These are phyloP conservation scores for Anabas testudineus DNA, from an alignment of 2,797 vertebrate genomes.

Conservation along the genomic window DNA sequence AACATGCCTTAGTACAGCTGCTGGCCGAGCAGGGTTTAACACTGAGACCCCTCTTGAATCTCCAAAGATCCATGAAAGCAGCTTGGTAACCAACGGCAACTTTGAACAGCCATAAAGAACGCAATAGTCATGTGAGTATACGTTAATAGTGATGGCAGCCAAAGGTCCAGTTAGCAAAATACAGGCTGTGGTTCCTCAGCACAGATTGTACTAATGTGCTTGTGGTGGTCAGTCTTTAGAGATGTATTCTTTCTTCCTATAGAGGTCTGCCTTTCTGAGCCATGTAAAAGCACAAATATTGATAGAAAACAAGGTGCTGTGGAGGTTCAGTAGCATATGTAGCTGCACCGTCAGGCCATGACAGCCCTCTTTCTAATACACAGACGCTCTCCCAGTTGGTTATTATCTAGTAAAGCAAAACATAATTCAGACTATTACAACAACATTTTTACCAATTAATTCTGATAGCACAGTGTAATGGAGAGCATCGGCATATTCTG, in stretches of 20 bases:
- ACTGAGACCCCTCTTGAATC: slow-evolving; percentile 49
- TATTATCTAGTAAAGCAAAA: slow-evolving; percentile 22
- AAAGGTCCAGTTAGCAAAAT: slow-evolving; percentile 55
- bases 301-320: slow-evolving; percentile 18
- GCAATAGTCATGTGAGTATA: slow-evolving; percentile 46
- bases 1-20: slow-evolving; percentile 43
- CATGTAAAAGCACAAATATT: slow-evolving; percentile 28
- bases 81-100: slow-evolving; percentile 59
- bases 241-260: slow-evolving; percentile 17
- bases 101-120: slow-evolving; percentile 33
- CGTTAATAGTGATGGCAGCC: slow-evolving; percentile 27
- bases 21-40: slow-evolving; percentile 59
- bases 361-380: slow-evolving; percentile 2
- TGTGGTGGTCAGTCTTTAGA: slow-evolving; percentile 32
- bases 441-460: slow-evolving; percentile 8
- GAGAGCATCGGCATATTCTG: slow-evolving; percentile 19
- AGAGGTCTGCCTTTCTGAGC: background rate
- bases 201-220: slow-evolving; percentile 15
- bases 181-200: slow-evolving; percentile 31
- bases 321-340: slow-evolving; percentile 7
- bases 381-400: background rate
- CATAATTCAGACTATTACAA: slow-evolving; percentile 1
- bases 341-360: slow-evolving; percentile 12
- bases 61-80: slow-evolving; percentile 42
- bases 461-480: background rate